Conservation (phyloP, 2,113 vertebrate species). For the Proterorhinus semilunaris region DNA sequence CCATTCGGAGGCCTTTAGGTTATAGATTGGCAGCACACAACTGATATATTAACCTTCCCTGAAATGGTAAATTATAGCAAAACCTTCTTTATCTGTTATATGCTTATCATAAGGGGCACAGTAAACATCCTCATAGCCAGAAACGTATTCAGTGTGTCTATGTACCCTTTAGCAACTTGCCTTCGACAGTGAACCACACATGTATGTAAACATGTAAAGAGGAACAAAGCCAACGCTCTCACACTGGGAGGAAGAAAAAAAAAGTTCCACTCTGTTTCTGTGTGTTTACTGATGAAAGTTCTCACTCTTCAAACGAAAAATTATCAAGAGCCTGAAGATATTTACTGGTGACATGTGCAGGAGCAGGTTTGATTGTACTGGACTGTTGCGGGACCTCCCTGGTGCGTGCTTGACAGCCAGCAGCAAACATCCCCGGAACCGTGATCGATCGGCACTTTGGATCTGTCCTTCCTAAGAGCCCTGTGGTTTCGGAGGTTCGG, state of each 20-base stretch:
- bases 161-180: background rate
- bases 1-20: too few relatives aligned
- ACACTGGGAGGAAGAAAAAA: background rate
- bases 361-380: conserved; percentile 21
- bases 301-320: conserved; percentile 23
- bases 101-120: background rate
- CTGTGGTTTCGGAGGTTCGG: conserved; percentile 65
- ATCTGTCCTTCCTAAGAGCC: conserved; percentile 48
- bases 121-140: conserved; percentile 4
- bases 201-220: conserved; percentile 1
- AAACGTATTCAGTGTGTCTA: background rate
- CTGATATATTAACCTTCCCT: too few relatives aligned
- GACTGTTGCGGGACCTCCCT: conserved; percentile 46
- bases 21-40: too few relatives aligned
- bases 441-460: conserved; percentile 52
- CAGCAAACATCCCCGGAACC: conserved; percentile 41
- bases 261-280: background rate
- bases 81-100: background rate
- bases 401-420: conserved; percentile 60
- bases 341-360: conserved; percentile 21
- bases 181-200: background rate
- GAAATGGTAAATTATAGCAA: background rate
- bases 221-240: background rate
- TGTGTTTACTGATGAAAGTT: conserved; percentile 9
- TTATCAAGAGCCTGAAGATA: conserved; percentile 12